Conservation (phyloP, 2,888 invertebrate genomes). For the Rhopalosiphum nymphaeae region DNA sequence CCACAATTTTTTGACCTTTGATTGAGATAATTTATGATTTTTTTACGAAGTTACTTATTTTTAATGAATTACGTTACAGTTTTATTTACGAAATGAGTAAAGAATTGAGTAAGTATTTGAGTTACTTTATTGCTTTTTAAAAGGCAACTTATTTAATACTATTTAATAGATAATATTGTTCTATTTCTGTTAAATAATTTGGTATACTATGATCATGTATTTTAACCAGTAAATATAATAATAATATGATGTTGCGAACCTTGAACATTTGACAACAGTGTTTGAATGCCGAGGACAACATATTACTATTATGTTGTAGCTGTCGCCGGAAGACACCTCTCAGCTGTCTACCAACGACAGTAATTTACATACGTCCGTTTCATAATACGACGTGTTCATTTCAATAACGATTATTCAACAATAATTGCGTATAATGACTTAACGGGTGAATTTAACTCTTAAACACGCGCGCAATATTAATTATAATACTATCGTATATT, state of each 20-base stretch:
- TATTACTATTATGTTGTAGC: not conserved
- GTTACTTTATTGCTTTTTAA: not conserved
- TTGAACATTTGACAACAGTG: not conserved
- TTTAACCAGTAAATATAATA: not conserved
- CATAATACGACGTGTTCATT: not conserved
- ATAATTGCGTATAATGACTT: not conserved
- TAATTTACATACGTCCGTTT: not conserved
- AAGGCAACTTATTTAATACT: not conserved
- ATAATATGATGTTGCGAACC: not conserved
- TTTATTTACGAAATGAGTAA: not conserved
- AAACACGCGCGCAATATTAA: not conserved
- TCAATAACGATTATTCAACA: not conserved
- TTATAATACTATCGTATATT: not conserved
- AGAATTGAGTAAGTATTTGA: not conserved
- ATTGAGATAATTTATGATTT: not conserved
- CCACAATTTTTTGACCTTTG: too few species aligned
- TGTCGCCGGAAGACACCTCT: not conserved
- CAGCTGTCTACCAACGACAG: not conserved
- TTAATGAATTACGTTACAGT: not conserved
- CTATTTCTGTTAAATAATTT: not conserved
- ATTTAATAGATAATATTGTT: too few species aligned
- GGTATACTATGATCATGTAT: not conserved
- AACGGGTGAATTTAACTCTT: not conserved
- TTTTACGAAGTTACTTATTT: not conserved
- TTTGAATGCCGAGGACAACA: not conserved